Conservation (phyloP, 2,797 vertebrate genomes). For the Otolemur crassicaudatus region DNA sequence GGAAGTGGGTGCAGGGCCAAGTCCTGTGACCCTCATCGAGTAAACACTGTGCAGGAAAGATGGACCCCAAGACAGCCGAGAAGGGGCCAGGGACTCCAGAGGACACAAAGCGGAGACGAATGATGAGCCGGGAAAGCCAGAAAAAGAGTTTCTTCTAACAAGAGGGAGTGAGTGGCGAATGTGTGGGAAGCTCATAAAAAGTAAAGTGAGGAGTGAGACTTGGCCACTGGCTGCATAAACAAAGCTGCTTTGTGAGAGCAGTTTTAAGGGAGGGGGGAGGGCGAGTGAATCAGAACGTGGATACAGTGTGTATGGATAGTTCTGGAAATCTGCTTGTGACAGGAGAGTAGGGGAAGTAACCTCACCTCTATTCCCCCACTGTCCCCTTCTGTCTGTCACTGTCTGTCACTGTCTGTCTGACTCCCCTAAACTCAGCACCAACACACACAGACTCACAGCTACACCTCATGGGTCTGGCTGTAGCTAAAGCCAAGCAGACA, state of each 20-base stretch:
- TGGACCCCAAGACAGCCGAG: not conserved
- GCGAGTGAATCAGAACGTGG: not conserved
- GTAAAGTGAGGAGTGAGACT: not conserved
- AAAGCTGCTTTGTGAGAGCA: not conserved
- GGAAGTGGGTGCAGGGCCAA: not conserved
- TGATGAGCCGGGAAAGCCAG: not conserved
- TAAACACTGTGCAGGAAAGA: not conserved
- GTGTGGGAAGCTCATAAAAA: not conserved
- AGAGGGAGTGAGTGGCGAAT: not conserved
- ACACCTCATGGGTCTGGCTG: not conserved
- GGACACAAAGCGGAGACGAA: not conserved
- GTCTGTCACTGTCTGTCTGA: not conserved
- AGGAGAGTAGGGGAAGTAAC: not conserved
- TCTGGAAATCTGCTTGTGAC: not conserved
- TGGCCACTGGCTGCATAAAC: not conserved
- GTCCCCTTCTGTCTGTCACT: not conserved
- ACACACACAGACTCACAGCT: not conserved
- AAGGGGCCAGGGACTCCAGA: not conserved
- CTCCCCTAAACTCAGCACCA: not conserved
- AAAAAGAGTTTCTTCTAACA: not conserved
- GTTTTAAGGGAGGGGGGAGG: not conserved
- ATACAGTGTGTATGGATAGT: not conserved
- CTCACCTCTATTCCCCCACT: not conserved
- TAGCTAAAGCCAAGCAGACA: slow-evolving; percentile 22
- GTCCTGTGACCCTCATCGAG: not conserved